Percentiles rank a stretch among this genome's conserved stretches.
Evolutionary conservation across 2,888 invertebrate species (phyloP).

Genomic region (Meta bourneti): DNA sequence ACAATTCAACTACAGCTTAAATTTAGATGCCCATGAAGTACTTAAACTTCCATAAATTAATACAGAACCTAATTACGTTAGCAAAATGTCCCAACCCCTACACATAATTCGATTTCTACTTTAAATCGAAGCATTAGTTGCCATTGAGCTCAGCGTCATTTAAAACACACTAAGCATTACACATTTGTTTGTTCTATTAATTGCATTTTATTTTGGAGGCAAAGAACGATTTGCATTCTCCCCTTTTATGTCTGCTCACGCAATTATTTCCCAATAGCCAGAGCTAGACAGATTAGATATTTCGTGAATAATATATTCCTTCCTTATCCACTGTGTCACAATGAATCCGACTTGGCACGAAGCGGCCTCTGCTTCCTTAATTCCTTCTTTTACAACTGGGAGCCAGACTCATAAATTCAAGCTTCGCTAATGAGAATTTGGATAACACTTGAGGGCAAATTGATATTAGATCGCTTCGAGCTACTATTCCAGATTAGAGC

Average conservation of each 20-base stretch:
- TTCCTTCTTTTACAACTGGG: slow-evolving; percentile 25
- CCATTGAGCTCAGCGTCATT: too few relatives aligned
- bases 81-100: neutral
- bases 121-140: neutral
- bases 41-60: neutral
- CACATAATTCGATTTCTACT: neutral
- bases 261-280: slow-evolving; percentile 20
- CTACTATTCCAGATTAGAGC: slow-evolving; percentile 23
- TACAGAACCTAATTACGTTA: neutral
- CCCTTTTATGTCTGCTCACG: neutral
- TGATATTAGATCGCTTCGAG: slow-evolving; percentile 34
- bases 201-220: too few relatives aligned
- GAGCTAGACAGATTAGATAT: slow-evolving; percentile 5
- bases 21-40: neutral
- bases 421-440: slow-evolving; percentile 42
- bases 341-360: neutral
- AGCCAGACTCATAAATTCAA: slow-evolving; percentile 41
- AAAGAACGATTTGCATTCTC: neutral
- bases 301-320: slow-evolving; percentile 38
- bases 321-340: neutral
- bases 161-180: too few relatives aligned
- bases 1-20: neutral
- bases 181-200: too few relatives aligned
- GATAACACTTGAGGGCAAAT: slow-evolving; percentile 43
- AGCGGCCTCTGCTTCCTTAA: slow-evolving; percentile 17